Evolutionary conservation across 2,888 invertebrate species (phyloP).

Genomic region (Ceriagrion tenellum): DNA sequence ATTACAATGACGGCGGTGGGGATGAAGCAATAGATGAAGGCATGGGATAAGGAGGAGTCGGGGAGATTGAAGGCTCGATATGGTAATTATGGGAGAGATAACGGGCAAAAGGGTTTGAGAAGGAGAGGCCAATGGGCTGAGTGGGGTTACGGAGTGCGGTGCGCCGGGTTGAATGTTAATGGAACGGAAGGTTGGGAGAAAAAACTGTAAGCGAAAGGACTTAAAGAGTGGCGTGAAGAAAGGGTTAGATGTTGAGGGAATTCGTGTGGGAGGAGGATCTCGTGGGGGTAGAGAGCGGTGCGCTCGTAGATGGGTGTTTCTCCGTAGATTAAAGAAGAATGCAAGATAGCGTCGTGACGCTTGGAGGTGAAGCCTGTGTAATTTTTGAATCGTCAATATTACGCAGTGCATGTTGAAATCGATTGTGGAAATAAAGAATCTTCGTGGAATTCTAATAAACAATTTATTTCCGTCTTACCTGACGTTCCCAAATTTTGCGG

Average conservation of each 20-base stretch:
- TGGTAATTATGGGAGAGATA: slow-evolving; percentile 42
- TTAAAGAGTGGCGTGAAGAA: not conserved
- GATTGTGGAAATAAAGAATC: too few species aligned
- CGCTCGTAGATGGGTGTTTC: too few species aligned
- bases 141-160: not conserved
- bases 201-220: not conserved
- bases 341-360: too few species aligned
- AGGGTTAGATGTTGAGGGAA: not conserved
- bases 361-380: too few species aligned
- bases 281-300: too few species aligned
- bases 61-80: slow-evolving; percentile 33
- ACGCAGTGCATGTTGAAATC: too few species aligned
- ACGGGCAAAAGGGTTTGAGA: slow-evolving; percentile 30
- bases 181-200: not conserved
- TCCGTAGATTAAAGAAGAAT: too few species aligned
- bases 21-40: slow-evolving; percentile 1
- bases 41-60: not conserved
- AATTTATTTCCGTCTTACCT: too few species aligned
- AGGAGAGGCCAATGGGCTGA: not conserved
- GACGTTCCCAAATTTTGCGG: too few species aligned
- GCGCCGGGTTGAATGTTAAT: not conserved
- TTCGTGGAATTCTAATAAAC: too few species aligned
- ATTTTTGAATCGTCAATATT: too few species aligned
- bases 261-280: not conserved
- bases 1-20: not conserved